Conservation (phyloP, 2,888 invertebrate species). For the Calameuta idolon region DNA sequence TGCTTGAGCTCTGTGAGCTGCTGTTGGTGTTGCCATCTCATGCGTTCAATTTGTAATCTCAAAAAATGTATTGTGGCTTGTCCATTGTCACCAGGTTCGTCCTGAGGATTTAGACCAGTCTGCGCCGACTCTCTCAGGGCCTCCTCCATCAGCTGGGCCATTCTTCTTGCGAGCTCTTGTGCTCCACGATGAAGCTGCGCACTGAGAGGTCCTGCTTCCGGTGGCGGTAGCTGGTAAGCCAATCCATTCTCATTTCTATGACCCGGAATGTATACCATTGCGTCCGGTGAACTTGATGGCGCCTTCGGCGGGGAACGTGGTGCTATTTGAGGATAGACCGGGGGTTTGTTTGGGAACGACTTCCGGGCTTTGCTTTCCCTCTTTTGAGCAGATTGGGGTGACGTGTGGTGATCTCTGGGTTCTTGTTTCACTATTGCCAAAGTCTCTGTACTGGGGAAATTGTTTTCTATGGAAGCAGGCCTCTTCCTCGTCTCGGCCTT, state of each 20-base stretch:
- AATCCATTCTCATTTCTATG: slow-evolving; percentile 27
- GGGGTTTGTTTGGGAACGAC: slow-evolving; percentile 60
- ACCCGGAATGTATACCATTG: slow-evolving; percentile 42
- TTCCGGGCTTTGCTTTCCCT: slow-evolving; percentile 63
- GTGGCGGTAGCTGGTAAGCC: slow-evolving; percentile 49
- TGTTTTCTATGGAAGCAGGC: slow-evolving; percentile 4
- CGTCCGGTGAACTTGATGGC: slow-evolving; percentile 31
- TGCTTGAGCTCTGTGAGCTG: slow-evolving; percentile 81
- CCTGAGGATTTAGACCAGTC: slow-evolving; percentile 30
- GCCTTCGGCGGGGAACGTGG: slow-evolving; percentile 30
- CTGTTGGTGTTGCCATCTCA: slow-evolving; percentile 79
- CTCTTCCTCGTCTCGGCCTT: neutral
- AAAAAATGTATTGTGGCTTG: slow-evolving; percentile 74
- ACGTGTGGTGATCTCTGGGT: slow-evolving; percentile 31
- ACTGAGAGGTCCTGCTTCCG: slow-evolving; percentile 61
- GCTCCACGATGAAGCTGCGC: slow-evolving; percentile 53
- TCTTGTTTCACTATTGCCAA: slow-evolving; percentile 40
- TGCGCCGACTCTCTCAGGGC: slow-evolving; percentile 50
- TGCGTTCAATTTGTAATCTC: slow-evolving; percentile 77
- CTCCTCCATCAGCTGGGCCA: slow-evolving; percentile 61
- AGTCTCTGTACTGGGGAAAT: neutral
- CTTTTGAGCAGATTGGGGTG: slow-evolving; percentile 19
- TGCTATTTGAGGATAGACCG: slow-evolving; percentile 38
- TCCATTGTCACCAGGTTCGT: slow-evolving; percentile 49
- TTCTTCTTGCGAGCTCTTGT: slow-evolving; percentile 53